Base-by-base conservation (phyloP, 92 coral and sea anemone species). In the Chrysogorgia sp. region DNA sequence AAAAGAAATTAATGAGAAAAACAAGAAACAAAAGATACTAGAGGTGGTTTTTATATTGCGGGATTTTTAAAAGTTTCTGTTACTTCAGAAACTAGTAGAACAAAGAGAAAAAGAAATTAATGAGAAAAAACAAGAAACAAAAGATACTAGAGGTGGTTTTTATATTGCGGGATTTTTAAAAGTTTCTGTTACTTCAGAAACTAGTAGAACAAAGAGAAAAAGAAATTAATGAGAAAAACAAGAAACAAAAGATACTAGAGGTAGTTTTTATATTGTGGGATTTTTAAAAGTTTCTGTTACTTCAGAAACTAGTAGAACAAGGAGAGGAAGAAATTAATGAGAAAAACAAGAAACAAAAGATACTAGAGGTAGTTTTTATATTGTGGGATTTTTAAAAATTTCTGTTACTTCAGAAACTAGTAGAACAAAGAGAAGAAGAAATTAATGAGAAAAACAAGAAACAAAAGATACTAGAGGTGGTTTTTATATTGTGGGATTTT, bases 321-420 rank as follows among this genome's bases (percentile, higher is more conserved):
- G 86, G 76, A 58, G 71, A 63, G 17, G 87, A 81, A 1, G 68
- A 48, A 0, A 63, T 71, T 58, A 88, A 87, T 22, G 90, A 83
- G 23, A 69, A 62, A 37, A 71, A 67, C 40, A 90, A 92, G 7
- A 85, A 83, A 71, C 84, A 86, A 60, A 80, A 89, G 86, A 97
- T 93, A 65, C n/a, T n/a, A n/a, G n/a, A n/a, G 74, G 99, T 92
- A 68, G 99, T 89, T 21, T 82, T 96, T 25, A 97, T 97, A 0
- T 96, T 96, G 15, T 97, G 92, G 72, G 92, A 97, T 64, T 69
- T 96, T 70, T 96, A 97, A 78, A 97, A 96, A 68, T 96, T 96
- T 59, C 62, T 92, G 82, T 85, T 96, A 57, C 86, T 96, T 63
- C 97, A 91, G 55, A 88, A 88, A 40, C 84, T 92, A 14, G 82